These are phyloP conservation scores for Drosophila mettleri DNA, from an alignment of 2,888 invertebrate species.

Conservation along the genomic window DNA sequence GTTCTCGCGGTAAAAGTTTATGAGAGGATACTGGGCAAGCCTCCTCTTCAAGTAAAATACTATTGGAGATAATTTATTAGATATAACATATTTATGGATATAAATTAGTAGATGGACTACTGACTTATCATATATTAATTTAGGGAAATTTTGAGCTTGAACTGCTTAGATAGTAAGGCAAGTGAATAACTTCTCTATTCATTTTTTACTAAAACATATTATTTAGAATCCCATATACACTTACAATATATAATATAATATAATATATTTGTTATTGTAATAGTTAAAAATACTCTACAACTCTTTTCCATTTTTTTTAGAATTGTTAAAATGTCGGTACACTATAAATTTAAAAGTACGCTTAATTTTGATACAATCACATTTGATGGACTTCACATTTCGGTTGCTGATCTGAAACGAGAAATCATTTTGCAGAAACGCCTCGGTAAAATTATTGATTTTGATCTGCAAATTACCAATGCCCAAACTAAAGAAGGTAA, in stretches of 20 bases:
- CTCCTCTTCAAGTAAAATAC: neutral
- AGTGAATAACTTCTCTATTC: neutral
- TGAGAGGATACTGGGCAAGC: no score
- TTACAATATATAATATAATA: no score
- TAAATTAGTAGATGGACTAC: neutral
- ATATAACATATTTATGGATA: neutral
- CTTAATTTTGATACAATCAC: slow-evolving; percentile 98
- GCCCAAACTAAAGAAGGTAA: slow-evolving; percentile 98
- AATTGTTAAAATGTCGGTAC: slow-evolving; percentile 92
- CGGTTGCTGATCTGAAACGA: slow-evolving; percentile 97
- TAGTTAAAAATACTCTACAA: neutral
- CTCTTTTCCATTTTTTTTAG: slow-evolving; percentile 4
- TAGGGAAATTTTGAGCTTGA: neutral
- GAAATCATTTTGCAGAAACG: slow-evolving; percentile 97
- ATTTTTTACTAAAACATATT: neutral
- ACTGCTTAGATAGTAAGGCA: neutral
- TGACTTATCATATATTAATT: neutral
- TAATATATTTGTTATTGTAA: neutral
- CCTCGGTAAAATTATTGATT: slow-evolving; percentile 96
- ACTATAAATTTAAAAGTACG: slow-evolving; percentile 99
- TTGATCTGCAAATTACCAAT: slow-evolving; percentile 98
- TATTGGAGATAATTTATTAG: neutral
- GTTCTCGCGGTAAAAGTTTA: no score
- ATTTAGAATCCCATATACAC: neutral
- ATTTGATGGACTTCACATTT: slow-evolving; percentile 98